Conservation (phyloP, 2,113 vertebrate genomes). For the human (Homo sapiens) region DNA sequence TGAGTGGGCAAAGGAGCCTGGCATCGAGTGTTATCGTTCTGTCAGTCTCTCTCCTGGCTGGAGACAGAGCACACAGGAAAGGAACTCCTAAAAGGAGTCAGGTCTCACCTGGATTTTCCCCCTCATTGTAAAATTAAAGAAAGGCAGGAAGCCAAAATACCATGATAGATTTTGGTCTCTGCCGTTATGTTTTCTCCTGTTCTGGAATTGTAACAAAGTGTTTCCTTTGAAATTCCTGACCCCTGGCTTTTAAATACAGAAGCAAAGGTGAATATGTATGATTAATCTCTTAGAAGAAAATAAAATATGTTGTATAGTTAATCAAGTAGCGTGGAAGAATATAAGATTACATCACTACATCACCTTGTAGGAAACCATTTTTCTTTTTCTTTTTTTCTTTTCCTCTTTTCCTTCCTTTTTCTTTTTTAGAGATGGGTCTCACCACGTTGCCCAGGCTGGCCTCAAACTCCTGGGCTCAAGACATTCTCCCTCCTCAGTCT, state of each 20-base stretch:
- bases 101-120: conserved; percentile 82
- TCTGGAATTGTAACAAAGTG: conserved; percentile 76
- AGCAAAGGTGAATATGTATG: conserved; percentile 72
- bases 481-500: neutral
- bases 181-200: conserved; percentile 82
- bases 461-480: neutral
- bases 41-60: conserved; percentile 85
- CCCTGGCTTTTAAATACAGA: conserved; percentile 75
- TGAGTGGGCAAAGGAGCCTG: conserved; percentile 87
- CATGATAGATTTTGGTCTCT: conserved; percentile 82
- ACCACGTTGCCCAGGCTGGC: neutral
- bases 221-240: conserved; percentile 79
- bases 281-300: conserved; percentile 74
- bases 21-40: conserved; percentile 88
- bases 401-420: neutral
- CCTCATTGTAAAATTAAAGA: conserved; percentile 82
- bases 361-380: neutral
- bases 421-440: neutral
- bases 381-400: neutral
- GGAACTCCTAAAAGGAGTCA: conserved; percentile 81
- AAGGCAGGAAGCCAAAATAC: conserved; percentile 85
- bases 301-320: conserved; percentile 38
- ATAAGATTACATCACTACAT: neutral
- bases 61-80: conserved; percentile 81
- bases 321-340: neutral